Base-by-base conservation (phyloP, 2,888 invertebrate species). In the Caradrina clavipalpis region DNA sequence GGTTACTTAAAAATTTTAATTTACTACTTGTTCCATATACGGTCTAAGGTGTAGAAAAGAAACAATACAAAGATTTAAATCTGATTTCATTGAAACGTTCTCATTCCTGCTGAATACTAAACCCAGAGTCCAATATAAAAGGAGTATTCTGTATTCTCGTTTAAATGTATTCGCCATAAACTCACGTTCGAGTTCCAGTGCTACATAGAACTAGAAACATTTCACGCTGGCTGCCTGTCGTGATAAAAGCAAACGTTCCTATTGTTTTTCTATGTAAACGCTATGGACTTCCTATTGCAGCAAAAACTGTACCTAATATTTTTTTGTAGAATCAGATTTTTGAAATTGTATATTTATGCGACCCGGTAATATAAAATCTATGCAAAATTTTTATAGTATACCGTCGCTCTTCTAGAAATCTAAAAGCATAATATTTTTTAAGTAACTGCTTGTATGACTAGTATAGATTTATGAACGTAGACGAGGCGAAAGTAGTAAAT, bases 101-200 rank as follows among this genome's bases (percentile, higher is more conserved):
- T 26, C 45, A 76, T 76, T 75, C 26, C 49, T 21, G 26, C 50
- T 76, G 69, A 69, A 76, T 76, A 76, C 42, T 76, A 55, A 76
- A 69, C 49, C 35, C 10, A 1, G 49, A 2, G 58, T 58, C 70
- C 59, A 76, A 76, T 76, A 69, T 55, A 69, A 73, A 76, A 69
- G 45, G 54, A 55, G 8, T 26, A 26, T 26, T 26, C 26, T 26
- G 50, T 60, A 51, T 70, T 70, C 77, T 26, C 17, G 49, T 73
- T 42, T 42, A n/a, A 49, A 73, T 58, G 69, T 55, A 53, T 76
- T 76, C 49, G 54, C 17, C 49, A 55, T 76, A 69, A 76, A 73
- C 50, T 59, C 54, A 50, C 70, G 49, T 76, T 69, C 70, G 57
- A 76, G 54, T 76, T 76, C n/a, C 49, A 55, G 35, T 21, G 76